These are phyloP conservation scores for Platycheirus rosarum DNA, from an alignment of 2,888 invertebrate genomes.

Conservation along the genomic window DNA sequence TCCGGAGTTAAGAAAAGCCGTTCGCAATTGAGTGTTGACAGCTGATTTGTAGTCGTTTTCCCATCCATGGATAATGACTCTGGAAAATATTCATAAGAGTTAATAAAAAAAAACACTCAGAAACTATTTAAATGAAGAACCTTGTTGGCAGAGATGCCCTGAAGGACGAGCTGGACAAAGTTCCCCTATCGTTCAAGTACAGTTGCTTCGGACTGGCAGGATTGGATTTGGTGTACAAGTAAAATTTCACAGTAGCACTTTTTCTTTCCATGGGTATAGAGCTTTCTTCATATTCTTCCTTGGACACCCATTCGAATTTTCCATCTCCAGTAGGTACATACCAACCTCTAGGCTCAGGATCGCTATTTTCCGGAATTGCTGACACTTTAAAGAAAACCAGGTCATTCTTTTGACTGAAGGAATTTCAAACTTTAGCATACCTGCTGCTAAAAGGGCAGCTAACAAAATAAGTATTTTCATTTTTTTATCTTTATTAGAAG, in stretches of 20 bases:
- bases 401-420: neutral
- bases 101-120: neutral
- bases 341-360: slow-evolving; percentile 34
- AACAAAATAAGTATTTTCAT: slow-evolving; percentile 13
- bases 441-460: slow-evolving; percentile 15
- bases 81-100: too few species aligned
- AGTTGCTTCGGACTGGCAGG: slow-evolving; percentile 62
- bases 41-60: slow-evolving; percentile 83
- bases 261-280: neutral
- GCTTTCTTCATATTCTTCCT: slow-evolving; percentile 30
- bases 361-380: neutral
- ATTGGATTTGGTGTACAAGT: slow-evolving; percentile 79
- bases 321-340: slow-evolving; percentile 47
- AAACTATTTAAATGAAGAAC: slow-evolving; percentile 19
- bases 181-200: slow-evolving; percentile 52
- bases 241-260: slow-evolving; percentile 43
- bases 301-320: slow-evolving; percentile 43
- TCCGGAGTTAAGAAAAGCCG: slow-evolving; percentile 83
- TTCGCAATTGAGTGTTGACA: slow-evolving; percentile 71
- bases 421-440: neutral
- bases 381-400: too few species aligned
- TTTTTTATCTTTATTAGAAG: too few species aligned
- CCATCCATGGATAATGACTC: slow-evolving; percentile 84
- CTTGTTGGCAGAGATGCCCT: slow-evolving; percentile 75
- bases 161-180: slow-evolving; percentile 74